phyloP scores from a whole-genome alignment of 2,113 vertebrate species.

The Willisornis vidua region DNA sequence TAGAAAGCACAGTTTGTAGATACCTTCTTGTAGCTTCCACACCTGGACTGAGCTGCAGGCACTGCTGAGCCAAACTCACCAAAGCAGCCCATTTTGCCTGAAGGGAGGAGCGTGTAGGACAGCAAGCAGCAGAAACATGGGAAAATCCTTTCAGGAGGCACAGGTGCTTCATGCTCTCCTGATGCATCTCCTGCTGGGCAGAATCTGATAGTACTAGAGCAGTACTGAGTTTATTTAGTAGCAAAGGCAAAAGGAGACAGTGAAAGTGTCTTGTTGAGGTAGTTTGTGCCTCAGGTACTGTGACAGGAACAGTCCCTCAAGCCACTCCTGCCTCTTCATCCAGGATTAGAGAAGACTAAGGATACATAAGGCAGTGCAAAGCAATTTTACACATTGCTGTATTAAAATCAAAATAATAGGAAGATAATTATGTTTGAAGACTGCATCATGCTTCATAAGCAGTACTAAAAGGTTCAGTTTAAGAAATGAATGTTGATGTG shows the following conservation, averaged over 20 bases:
- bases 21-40: background rate
- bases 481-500: background rate
- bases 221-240: background rate
- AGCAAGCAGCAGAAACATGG: background rate
- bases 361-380: background rate
- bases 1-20: background rate
- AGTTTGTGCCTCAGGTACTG: background rate
- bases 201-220: background rate
- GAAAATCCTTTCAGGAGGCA: background rate
- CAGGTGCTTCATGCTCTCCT: background rate
- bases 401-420: background rate
- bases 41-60: rapidly evolving
- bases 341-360: background rate
- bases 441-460: background rate
- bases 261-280: background rate
- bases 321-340: background rate
- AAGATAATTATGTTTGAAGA: background rate
- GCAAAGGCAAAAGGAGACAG: background rate
- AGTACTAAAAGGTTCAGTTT: background rate
- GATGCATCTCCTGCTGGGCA: background rate
- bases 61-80: background rate
- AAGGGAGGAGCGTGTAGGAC: background rate
- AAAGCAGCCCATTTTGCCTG: background rate
- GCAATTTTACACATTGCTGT: background rate
- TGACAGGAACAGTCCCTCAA: background rate